Base-by-base conservation (phyloP, 2,113 vertebrate species). In the Chinchilla lanigera region DNA sequence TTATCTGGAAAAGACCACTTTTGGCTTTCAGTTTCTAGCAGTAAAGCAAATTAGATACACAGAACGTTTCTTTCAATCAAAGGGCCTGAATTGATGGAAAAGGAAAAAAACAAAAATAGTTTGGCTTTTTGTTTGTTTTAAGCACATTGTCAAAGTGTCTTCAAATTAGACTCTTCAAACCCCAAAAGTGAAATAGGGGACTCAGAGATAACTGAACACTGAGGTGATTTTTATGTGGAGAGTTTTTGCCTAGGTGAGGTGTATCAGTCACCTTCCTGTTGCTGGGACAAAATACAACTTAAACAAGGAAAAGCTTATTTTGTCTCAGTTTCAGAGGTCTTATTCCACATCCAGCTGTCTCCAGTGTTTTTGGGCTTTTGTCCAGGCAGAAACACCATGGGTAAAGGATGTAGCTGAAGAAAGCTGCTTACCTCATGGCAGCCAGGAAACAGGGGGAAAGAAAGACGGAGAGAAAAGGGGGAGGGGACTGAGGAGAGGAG, bases 161-260 rank as follows among this genome's bases (percentile, higher is more conserved):
- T 75, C n/a, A 90, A 63, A 85, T 41, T 44, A 97, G 44, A 82
- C 54, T 54, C 77, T 77, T 58, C 65, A 91, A 82, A 47, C 82
- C 26, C 28, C 14, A 0, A 82, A 83, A 89, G 28, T 52, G 24
- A 63, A 69, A 10, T 60, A 81, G 67, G 41, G 35, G 86, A 84
- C n/a, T 11, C 22, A 56, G 35, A 89, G n/a, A 28, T 90, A 47
- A 61, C 28, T n/a, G 20, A 75, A 26, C 33, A 44, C 41, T 3
- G n/a, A 87, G 50, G 11, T n/a, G 12, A 63, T 81, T 92, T 56
- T 86, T 12, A 47, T 10, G 4, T 58, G 20, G n/a, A 84, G 50
- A 8, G 13, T 69, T 94, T 82, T 52, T 50, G 28, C 44, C 44
- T 17, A 33, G 28, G 44, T 17, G 5, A 78, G 75, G 75, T 50